Conservation (phyloP, 2,797 vertebrate genomes). For the Holocentrus rufus region DNA sequence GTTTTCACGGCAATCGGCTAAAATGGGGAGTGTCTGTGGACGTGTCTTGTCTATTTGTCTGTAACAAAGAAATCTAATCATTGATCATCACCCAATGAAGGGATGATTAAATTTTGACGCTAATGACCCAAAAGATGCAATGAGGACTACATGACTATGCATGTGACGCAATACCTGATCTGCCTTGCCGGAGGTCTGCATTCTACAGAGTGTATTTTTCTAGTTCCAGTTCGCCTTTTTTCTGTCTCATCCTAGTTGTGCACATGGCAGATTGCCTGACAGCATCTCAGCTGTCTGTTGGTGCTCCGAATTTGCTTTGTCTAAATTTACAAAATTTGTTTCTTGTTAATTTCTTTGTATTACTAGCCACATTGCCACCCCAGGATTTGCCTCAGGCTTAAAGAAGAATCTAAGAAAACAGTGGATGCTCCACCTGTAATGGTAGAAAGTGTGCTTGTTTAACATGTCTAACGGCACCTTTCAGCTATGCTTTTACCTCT, state of each 20-base stretch:
- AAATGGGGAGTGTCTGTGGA: too few species aligned
- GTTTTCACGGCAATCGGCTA: too few species aligned
- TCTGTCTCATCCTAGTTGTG: neutral
- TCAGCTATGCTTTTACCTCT: constrained; percentile 41
- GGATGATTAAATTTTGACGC: too few species aligned
- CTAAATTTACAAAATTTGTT: neutral
- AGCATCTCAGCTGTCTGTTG: neutral
- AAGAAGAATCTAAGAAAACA: neutral
- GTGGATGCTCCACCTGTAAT: constrained; percentile 10
- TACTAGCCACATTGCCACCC: neutral
- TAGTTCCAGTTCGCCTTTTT: too few species aligned
- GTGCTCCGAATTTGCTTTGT: neutral
- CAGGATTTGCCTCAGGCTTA: constrained; percentile 8
- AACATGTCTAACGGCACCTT: constrained; percentile 37
- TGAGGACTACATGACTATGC: too few species aligned
- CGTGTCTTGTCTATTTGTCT: too few species aligned
- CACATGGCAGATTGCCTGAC: neutral
- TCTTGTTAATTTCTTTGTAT: neutral
- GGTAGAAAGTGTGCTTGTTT: constrained; percentile 20
- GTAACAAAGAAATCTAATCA: too few species aligned
- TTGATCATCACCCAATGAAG: too few species aligned
- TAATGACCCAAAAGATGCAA: too few species aligned
- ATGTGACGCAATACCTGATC: too few species aligned
- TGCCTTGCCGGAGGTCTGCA: too few species aligned
- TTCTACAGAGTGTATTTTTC: too few species aligned